Evolutionary conservation across 53 echinoderm and acorn worm genomes (phyloP), one percentile per base, ranked within the genome.

Genomic region (Glandiceps talaboti): DNA sequence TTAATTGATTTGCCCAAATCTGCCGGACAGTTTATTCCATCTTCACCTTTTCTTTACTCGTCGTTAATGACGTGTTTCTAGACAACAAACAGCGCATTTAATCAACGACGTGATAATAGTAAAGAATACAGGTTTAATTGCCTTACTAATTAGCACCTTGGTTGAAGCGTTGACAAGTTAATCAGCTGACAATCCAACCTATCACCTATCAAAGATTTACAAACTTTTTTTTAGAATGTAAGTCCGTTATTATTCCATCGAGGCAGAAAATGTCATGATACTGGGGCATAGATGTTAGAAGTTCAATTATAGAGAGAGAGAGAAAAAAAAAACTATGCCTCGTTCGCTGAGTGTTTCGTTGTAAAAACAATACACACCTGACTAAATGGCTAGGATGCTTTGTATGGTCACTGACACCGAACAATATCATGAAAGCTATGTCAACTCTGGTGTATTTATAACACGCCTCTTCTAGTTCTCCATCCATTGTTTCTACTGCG

Each of bases 71-170:
- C 26, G 29, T 30, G 31, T 26, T 30, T 29, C 1, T 25, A 1
- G 1, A 30, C 28, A 30, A 28, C 26, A 30, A 29, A 76, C 75
- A 77, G 76, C 45, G 29, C 76, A 31, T 82, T 32, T 82, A 33
- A 82, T 82, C 29, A 77, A 6, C 30, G 78, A 26, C 25, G 82
- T 30, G 83, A 83, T 83, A 78, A 83, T 83, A 77, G 83, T 32
- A 77, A 26, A 45, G 78, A 83, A 77, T 73, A 83, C 83, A 78
- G 29, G 25, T 30, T 77, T 83, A 83, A 83, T 83, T 83, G 83
- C 33, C 30, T 0, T 29, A 28, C 83, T 83, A 83, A 83, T 83
- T 83, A 83, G 77, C 78, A 14, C 72, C 73, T 29, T 83, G 6
- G 64, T n/a, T n/a, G n/a, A n/a, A n/a, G n/a, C n/a, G n/a, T n/a